phyloP scores from a whole-genome alignment of 2,888 invertebrate genomes.

The Lepidochitona cinerea region DNA sequence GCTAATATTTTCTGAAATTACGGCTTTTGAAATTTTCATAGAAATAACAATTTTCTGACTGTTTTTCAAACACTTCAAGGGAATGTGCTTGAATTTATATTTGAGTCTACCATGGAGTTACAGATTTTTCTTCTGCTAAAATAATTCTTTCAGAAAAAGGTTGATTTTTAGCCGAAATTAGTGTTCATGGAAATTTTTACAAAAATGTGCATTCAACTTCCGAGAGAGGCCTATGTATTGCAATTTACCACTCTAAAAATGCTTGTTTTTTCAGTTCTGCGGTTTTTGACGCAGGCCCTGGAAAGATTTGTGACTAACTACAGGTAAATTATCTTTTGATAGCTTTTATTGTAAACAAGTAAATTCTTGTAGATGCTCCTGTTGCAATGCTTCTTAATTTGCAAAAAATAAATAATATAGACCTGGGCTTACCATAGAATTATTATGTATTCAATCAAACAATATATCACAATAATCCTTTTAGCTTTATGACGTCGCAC shows the following conservation, averaged over 20 bases:
- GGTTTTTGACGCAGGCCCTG: slow-evolving; percentile 26
- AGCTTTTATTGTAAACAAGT: no score
- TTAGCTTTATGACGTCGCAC: no score
- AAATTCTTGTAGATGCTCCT: neutral
- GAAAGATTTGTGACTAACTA: slow-evolving; percentile 20
- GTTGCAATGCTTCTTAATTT: neutral
- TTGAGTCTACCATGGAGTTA: no score
- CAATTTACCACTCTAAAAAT: neutral
- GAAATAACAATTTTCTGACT: no score
- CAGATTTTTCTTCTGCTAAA: no score
- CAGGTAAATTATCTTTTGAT: slow-evolving; percentile 20
- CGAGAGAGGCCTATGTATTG: neutral
- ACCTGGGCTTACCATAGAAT: neutral
- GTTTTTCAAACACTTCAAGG: no score
- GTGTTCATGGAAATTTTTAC: neutral
- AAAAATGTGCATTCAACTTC: neutral
- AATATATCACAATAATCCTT: no score
- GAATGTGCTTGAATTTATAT: no score
- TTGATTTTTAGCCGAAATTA: neutral
- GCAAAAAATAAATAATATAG: neutral
- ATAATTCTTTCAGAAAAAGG: neutral
- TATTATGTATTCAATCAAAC: no score
- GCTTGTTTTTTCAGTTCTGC: slow-evolving; percentile 23
- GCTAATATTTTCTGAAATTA: no score
- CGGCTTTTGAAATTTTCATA: no score